Evolutionary conservation across 2,797 vertebrate genomes (phyloP).

Genomic region (Nyctalus aviator): DNA sequence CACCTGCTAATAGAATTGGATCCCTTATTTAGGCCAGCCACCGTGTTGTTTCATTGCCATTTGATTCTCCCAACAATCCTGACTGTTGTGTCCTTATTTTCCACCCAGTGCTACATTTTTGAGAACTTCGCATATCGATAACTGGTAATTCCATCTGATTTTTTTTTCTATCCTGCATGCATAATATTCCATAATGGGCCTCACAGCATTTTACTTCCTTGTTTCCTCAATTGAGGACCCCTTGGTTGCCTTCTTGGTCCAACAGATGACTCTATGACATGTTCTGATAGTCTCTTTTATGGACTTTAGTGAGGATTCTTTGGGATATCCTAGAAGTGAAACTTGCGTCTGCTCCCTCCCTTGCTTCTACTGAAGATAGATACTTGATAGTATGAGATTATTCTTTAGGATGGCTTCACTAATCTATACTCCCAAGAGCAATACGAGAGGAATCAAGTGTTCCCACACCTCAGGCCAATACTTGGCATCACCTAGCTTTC

Average conservation of each 20-base stretch:
- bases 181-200: not conserved
- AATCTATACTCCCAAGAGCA: not conserved
- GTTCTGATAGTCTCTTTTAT: not conserved
- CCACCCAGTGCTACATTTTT: not conserved
- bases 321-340: not conserved
- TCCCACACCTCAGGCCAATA: not conserved
- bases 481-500: not conserved
- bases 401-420: not conserved
- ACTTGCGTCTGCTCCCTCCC: not conserved
- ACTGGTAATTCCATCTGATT: not conserved
- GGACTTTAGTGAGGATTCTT: not conserved
- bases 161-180: not conserved
- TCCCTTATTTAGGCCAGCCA: not conserved
- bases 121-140: not conserved
- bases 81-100: not conserved
- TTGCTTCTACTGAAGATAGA: not conserved
- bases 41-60: not conserved
- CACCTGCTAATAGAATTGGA: not conserved
- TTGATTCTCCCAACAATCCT: not conserved
- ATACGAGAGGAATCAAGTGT: fast-evolving
- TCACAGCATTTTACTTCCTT: not conserved
- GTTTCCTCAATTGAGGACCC: not conserved
- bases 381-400: not conserved
- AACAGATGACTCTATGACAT: not conserved
- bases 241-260: not conserved